Evolutionary conservation across 2,888 invertebrate genomes (phyloP).

Genomic region (Lasioglossum oenotherae): DNA sequence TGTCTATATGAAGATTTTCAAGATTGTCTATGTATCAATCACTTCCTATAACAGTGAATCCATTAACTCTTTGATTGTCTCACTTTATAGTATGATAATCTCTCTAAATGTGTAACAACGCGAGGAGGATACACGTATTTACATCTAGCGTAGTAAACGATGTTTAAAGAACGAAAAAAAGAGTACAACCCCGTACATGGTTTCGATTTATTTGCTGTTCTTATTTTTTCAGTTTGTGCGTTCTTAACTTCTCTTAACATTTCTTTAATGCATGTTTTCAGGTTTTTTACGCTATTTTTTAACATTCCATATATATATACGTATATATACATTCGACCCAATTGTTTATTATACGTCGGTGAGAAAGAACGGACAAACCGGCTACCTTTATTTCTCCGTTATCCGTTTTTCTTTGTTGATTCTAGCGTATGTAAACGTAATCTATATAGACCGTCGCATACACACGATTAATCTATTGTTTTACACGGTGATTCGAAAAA

Average conservation of each 20-base stretch:
- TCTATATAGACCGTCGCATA: conserved; percentile 71
- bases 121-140: conserved; percentile 25
- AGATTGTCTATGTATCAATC: conserved; percentile 3
- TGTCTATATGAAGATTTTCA: background rate
- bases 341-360: conserved; percentile 34
- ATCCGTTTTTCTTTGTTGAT: conserved; percentile 66
- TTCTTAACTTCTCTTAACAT: conserved; percentile 64
- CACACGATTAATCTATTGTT: conserved; percentile 69
- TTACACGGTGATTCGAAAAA: conserved; percentile 70
- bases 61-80: background rate
- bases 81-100: conserved; percentile 57
- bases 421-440: conserved; percentile 73
- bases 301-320: conserved; percentile 57
- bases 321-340: conserved; percentile 63
- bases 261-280: conserved; percentile 82
- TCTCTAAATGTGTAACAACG: conserved; percentile 11
- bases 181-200: conserved; percentile 54
- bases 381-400: conserved; percentile 69
- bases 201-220: conserved; percentile 67
- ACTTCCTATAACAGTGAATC: conserved; percentile 12
- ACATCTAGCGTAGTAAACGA: conserved; percentile 26
- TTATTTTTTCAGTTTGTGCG: conserved; percentile 71
- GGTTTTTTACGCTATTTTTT: conserved; percentile 78
- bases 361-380: conserved; percentile 14
- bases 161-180: background rate